Conservation (phyloP, 2,113 vertebrate genomes). For the Hippopotamus amphibius region DNA sequence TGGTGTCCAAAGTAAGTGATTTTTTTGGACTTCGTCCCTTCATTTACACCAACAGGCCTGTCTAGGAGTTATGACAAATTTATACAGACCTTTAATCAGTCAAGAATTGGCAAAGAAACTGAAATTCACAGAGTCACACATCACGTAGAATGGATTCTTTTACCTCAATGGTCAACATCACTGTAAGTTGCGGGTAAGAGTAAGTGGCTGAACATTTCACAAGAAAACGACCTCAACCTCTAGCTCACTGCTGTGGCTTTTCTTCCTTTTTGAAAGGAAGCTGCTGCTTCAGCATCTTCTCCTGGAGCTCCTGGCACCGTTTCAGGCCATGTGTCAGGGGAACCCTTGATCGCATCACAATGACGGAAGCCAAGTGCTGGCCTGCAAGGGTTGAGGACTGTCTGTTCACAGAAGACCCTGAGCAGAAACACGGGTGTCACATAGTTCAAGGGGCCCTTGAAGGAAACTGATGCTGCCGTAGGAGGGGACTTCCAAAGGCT, state of each 20-base stretch:
- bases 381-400: not conserved
- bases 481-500: slow-evolving; percentile 25
- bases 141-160: not conserved
- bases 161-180: not conserved
- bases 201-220: slow-evolving; percentile 38
- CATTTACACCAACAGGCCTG: not conserved
- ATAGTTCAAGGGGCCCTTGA: slow-evolving; percentile 56
- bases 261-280: slow-evolving; percentile 63
- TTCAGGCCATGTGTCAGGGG: slow-evolving; percentile 66
- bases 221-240: slow-evolving; percentile 61
- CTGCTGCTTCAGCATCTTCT: slow-evolving; percentile 69
- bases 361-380: slow-evolving; percentile 66
- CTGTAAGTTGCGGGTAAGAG: slow-evolving; percentile 54
- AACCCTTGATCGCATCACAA: slow-evolving; percentile 65
- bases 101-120: slow-evolving; percentile 43
- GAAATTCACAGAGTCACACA: not conserved
- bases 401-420: slow-evolving; percentile 47
- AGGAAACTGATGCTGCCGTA: not conserved
- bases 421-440: slow-evolving; percentile 36
- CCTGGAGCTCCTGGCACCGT: slow-evolving; percentile 29
- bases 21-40: not conserved
- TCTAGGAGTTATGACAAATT: slow-evolving; percentile 52
- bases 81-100: slow-evolving; percentile 3
- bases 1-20: not conserved
- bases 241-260: slow-evolving; percentile 54